Percentiles rank a stretch among this genome's conserved stretches.
These are phyloP conservation scores for Meloe dianella DNA, from an alignment of 2,888 invertebrate species.

Conservation along the genomic window DNA sequence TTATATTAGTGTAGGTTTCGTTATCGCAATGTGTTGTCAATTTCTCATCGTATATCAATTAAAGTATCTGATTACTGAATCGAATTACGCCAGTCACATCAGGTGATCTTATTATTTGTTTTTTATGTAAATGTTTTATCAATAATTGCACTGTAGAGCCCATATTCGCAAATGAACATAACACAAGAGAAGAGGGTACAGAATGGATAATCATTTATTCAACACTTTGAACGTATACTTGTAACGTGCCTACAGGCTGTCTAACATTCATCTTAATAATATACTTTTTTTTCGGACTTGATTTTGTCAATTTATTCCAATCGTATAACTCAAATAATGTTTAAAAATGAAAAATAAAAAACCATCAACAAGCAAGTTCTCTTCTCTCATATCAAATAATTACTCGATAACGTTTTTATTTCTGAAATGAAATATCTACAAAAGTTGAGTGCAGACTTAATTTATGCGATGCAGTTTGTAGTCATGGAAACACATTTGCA, in stretches of 20 bases:
- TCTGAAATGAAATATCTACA: conserved; percentile 53
- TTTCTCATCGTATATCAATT: conserved; percentile 59
- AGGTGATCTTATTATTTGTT: conserved; percentile 46
- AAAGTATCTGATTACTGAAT: conserved; percentile 58
- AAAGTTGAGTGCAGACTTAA: conserved; percentile 51
- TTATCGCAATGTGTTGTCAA: conserved; percentile 38
- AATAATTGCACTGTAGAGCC: background rate
- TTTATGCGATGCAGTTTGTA: conserved; percentile 55
- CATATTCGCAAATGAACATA: conserved; percentile 1
- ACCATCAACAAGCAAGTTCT: background rate
- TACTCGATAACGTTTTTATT: conserved; percentile 51
- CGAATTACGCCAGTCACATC: conserved; percentile 60
- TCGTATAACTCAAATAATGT: background rate
- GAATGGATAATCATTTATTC: conserved; percentile 8
- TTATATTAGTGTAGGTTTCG: conserved; percentile 35
- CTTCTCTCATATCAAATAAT: conserved; percentile 25
- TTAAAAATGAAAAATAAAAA: background rate
- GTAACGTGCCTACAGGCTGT: background rate
- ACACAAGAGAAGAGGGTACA: background rate
- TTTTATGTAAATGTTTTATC: background rate
- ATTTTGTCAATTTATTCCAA: conserved; percentile 6
- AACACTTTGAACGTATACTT: background rate
- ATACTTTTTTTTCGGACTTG: background rate
- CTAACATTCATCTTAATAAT: conserved; percentile 3
- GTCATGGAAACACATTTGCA: conserved; percentile 56